Base-by-base conservation (phyloP, 2,797 vertebrate genomes). In the Sebastes aleutianus region DNA sequence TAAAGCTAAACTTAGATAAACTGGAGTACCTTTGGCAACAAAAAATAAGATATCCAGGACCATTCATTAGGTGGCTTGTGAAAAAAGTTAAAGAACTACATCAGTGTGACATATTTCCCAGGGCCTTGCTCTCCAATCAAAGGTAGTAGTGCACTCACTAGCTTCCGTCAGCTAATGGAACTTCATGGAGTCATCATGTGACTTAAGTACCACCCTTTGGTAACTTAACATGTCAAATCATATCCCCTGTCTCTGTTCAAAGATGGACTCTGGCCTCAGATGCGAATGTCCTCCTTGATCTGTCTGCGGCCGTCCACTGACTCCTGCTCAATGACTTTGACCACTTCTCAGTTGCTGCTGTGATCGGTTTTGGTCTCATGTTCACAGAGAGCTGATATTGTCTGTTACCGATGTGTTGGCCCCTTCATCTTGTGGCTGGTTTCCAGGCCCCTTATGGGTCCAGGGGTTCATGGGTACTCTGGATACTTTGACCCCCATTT, bases 71-170 rank as follows among this genome's bases (percentile, higher is more conserved):
- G 5, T 54, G 8, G 32, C 32, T 24, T 27, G 22, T 50, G n/a
- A 39, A 57, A 64, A 18, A 59, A 27, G 20, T 10, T 5, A 12
- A 74, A 22, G 34, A 26, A 32, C 12, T 8, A 58, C 8, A 31
- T 73, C 26, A 50, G 8, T 53, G 11, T 66, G 43, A 59, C 26
- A 22, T 22, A 36, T 3, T 31, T 47, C 73, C 56, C 63, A 74
- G 20, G 69, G 57, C 34, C 27, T 53, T 63, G 36, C 74, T 85
- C 82, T 89, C 84, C 85, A 83, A 82, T 85, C 71, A 79, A 47
- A 86, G 71, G 65, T 68, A 76, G 31, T 75, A 26, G 13, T 53
- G 43, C 12, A 5, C 34, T 29, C 36, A 47, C 1, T 22, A 34
- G 18, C 32, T 73, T 54, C 58, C 2, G 31, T 62, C 56, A 69